Evolutionary conservation across 2,888 invertebrate species (phyloP), one percentile per base, ranked within the genome.

Genomic region (Cheilosia scutellata): DNA sequence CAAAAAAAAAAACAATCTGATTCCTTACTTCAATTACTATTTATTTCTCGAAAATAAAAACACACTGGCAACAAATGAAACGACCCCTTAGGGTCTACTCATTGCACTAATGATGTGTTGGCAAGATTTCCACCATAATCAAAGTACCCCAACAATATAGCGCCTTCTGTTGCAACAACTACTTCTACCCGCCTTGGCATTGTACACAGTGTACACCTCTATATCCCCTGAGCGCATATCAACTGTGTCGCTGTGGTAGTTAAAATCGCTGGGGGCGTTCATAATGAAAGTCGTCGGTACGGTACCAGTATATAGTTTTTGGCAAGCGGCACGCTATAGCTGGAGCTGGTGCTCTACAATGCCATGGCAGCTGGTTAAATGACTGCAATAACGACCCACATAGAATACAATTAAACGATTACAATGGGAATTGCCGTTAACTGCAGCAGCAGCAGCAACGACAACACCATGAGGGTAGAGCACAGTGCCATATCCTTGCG

Each of bases 381-480:
- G 74, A 78, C 79, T 79, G 74, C 83, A 84, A 74, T 68, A 79
- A 79, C 74, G 79, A 83, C 83, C 70, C 83, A 84, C 63, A 84
- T 84, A 62, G 72, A 79, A 79, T 68, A 79, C 74, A 84, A 79
- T 79, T 79, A 74, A 75, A 84, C 70, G 79, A 60, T 63, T 79
- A 84, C 84, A 84, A 79, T 84, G 75, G 40, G 65, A 84, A 80
- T 84, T 75, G 84, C 53, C 40, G 82, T 71, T 71, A 77, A 77
- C 82, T 72, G 65, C 82, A 77, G 44, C 58, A 57, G 40, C 42
- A 37, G 31, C 16, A 47, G 9, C 25, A 40, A 33, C 7, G 13
- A 5, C 4, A 4, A 57, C 49, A 42, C 62, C 16, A 40, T 57
- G 47, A 40, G 70, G 27, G 25, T 62, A 49, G 53, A 72, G 71